phyloP scores from a whole-genome alignment of 2,797 vertebrate species.

The Halcyon chelicuti region DNA sequence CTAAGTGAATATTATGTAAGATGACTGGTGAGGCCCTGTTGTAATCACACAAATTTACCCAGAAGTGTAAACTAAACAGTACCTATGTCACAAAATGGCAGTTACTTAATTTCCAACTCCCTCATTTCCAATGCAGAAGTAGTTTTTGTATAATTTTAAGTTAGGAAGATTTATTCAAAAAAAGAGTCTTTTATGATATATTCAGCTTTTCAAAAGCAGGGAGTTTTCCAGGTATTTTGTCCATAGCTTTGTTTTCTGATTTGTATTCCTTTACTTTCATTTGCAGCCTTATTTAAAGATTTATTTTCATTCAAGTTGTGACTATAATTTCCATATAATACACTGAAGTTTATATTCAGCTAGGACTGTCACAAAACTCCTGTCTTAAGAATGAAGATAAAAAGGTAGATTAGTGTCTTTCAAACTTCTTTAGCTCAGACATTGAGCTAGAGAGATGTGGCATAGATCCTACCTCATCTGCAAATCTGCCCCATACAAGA shows the following conservation, averaged over 20 bases:
- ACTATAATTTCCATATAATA: background rate
- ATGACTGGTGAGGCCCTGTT: background rate
- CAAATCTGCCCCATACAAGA: background rate
- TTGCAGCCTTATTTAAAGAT: background rate
- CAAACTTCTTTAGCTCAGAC: background rate
- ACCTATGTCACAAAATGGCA: background rate
- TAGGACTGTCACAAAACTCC: background rate
- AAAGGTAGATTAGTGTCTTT: background rate
- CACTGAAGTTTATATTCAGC: background rate
- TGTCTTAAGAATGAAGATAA: background rate
- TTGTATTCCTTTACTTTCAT: background rate
- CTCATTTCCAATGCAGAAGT: background rate
- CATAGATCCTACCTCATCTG: background rate
- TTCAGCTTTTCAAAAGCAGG: background rate
- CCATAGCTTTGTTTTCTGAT: background rate
- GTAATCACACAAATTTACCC: background rate
- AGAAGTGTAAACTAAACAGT: slow-evolving; percentile 43
- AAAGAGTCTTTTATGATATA: background rate
- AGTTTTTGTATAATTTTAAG: background rate
- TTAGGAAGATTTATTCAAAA: background rate
- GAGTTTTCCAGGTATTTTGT: background rate
- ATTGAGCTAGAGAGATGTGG: background rate
- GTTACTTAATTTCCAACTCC: background rate
- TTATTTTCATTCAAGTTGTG: background rate
- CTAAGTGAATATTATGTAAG: background rate